These are phyloP conservation scores for Aix galericulata DNA, from an alignment of 2,113 vertebrate species.

Conservation along the genomic window DNA sequence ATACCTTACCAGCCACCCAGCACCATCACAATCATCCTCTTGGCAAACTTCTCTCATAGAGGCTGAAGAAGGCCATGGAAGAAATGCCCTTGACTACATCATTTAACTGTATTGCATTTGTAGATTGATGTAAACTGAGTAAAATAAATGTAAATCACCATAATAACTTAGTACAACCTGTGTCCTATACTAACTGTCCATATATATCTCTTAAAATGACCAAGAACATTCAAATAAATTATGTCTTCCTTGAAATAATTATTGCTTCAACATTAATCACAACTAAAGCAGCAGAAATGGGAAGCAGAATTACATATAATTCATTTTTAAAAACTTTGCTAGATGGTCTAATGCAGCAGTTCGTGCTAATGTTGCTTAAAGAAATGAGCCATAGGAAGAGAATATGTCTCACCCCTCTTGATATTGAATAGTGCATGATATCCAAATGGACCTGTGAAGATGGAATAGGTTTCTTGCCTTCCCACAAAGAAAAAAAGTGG, in stretches of 20 bases:
- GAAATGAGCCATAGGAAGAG: neutral
- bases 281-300: neutral
- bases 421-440: neutral
- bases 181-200: neutral
- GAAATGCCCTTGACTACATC: neutral
- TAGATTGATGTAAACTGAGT: neutral
- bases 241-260: neutral
- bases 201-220: neutral
- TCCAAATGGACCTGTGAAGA: neutral
- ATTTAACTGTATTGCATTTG: neutral
- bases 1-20: neutral
- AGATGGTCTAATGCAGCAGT: neutral
- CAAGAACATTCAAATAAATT: neutral
- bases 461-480: neutral
- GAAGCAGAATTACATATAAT: neutral
- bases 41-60: neutral
- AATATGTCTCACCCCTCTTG: neutral
- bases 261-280: neutral
- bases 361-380: conserved; percentile 16
- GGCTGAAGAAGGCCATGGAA: neutral
- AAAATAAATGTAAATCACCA: neutral
- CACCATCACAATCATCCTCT: neutral
- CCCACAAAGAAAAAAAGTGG: neutral
- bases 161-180: neutral
- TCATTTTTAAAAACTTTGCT: neutral